Percentiles rank a stretch among this genome's conserved stretches.
These are phyloP conservation scores for Perognathus longimembris DNA, from an alignment of 2,113 vertebrate genomes.

Conservation along the genomic window DNA sequence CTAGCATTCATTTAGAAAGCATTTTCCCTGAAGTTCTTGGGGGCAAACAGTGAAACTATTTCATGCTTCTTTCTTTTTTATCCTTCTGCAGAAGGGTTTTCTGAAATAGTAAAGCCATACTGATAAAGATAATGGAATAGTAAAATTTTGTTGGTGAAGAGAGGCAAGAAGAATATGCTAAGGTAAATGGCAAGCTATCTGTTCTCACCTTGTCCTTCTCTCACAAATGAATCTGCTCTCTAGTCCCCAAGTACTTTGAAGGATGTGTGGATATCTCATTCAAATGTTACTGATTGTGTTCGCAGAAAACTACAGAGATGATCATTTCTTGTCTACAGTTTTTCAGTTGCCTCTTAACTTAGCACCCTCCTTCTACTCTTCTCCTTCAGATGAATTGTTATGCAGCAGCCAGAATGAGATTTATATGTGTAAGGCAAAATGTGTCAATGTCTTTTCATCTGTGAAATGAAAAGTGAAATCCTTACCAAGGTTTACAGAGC, in stretches of 20 bases:
- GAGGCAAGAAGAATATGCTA: not conserved
- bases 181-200: not conserved
- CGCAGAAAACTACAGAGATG: not conserved
- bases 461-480: not conserved
- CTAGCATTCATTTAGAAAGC: not conserved
- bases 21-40: not conserved
- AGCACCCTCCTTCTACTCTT: not conserved
- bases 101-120: slow-evolving; percentile 1
- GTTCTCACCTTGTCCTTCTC: not conserved
- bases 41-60: not conserved
- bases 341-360: not conserved
- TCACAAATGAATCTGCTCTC: slow-evolving; percentile 9
- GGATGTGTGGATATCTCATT: not conserved
- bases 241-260: not conserved
- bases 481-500: not conserved
- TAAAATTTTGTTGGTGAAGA: not conserved
- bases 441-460: not conserved
- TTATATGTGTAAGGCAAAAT: not conserved
- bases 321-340: not conserved
- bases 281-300: not conserved
- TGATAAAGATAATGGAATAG: not conserved
- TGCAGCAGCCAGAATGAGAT: not conserved
- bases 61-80: not conserved
- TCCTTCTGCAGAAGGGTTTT: not conserved
- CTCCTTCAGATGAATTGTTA: not conserved